Evolutionary conservation across 2,113 vertebrate genomes (phyloP).

Genomic region (Bostrychus sinensis): DNA sequence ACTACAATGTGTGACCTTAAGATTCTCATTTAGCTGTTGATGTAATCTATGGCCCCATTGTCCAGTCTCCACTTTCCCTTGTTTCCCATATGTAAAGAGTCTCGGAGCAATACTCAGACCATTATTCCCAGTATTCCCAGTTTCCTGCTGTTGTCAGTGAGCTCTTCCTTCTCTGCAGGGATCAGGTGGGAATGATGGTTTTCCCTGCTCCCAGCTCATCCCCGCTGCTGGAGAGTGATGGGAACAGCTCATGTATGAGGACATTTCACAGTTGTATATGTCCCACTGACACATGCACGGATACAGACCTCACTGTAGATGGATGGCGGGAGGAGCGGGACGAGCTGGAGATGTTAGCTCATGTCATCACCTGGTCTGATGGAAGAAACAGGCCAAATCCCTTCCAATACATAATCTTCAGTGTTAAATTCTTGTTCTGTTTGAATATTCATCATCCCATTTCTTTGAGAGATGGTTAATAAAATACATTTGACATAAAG

Average conservation of each 20-base stretch:
- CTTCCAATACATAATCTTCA: neutral
- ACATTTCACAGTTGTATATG: neutral
- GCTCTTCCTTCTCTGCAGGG: conserved; percentile 42
- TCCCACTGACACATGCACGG: conserved; percentile 1
- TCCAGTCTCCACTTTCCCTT: conserved; percentile 3
- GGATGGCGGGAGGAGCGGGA: neutral
- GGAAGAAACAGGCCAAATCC: neutral
- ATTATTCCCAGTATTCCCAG: conserved; percentile 40
- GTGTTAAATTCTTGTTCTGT: neutral
- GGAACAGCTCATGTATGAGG: conserved; percentile 28
- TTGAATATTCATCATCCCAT: too few relatives aligned
- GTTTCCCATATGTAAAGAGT: conserved; percentile 24
- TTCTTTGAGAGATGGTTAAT: too few relatives aligned
- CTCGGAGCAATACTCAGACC: conserved; percentile 16
- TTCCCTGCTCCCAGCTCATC: conserved; percentile 20
- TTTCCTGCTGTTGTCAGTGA: conserved; percentile 38
- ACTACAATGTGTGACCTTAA: too few relatives aligned
- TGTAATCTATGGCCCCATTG: neutral
- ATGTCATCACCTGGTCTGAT: neutral
- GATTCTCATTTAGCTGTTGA: too few relatives aligned
- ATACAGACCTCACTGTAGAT: neutral
- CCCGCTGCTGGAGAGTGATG: conserved; percentile 16
- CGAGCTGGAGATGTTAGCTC: neutral
- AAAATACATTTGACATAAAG: too few relatives aligned
- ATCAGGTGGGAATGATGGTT: conserved; percentile 43